These are phyloP conservation scores for Bettongia penicillata DNA, from an alignment of 2,113 vertebrate genomes.

Conservation along the genomic window DNA sequence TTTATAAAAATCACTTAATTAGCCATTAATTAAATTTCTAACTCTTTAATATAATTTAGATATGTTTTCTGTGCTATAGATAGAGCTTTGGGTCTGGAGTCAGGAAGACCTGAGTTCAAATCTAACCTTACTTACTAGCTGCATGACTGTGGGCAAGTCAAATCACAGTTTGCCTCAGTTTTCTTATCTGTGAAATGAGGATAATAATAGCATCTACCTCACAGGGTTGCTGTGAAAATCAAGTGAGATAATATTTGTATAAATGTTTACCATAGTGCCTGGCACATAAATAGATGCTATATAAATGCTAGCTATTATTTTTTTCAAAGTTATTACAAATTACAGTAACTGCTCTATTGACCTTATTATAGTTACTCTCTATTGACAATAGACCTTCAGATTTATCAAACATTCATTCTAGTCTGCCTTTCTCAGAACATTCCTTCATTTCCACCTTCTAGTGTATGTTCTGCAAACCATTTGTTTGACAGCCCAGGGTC, in stretches of 20 bases:
- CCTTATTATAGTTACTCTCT: not conserved
- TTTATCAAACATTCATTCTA: not conserved
- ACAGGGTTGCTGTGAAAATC: not conserved
- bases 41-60: not conserved
- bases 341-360: not conserved
- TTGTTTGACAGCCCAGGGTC: not conserved
- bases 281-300: not conserved
- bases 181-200: not conserved
- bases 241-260: not conserved
- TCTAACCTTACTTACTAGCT: not conserved
- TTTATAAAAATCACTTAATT: not conserved
- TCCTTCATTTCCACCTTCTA: conserved; percentile 6
- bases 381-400: not conserved
- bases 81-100: not conserved
- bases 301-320: not conserved
- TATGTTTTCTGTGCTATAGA: not conserved
- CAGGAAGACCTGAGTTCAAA: not conserved
- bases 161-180: not conserved
- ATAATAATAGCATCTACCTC: not conserved
- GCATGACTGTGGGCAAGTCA: not conserved
- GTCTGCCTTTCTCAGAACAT: not conserved
- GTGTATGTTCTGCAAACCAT: not conserved
- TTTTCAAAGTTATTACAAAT: not conserved
- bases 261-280: not conserved
- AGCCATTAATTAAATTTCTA: not conserved